These are phyloP conservation scores for Chauna torquata DNA, from an alignment of 2,113 vertebrate species.

Conservation along the genomic window DNA sequence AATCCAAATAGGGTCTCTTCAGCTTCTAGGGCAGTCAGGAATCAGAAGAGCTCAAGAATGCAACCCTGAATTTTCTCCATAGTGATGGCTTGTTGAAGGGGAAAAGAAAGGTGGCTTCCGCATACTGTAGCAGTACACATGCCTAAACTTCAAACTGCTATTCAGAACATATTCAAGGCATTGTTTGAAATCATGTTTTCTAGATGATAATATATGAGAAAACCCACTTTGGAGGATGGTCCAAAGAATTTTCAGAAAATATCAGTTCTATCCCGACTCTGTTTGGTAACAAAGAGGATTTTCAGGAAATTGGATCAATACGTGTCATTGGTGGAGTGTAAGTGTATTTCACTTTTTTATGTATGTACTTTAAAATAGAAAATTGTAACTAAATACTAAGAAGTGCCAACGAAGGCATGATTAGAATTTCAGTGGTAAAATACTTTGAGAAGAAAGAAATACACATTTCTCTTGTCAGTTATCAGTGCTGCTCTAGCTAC, in stretches of 20 bases:
- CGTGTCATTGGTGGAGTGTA: conserved; percentile 85
- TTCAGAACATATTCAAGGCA: background rate
- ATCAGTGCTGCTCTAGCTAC: too few species aligned
- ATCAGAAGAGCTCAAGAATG: background rate
- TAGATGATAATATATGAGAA: conserved; percentile 86
- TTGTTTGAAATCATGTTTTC: conserved; percentile 37
- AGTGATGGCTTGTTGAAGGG: background rate
- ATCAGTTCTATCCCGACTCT: conserved; percentile 67
- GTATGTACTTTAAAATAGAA: background rate
- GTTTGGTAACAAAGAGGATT: conserved; percentile 53
- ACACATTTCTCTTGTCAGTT: background rate
- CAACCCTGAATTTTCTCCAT: background rate
- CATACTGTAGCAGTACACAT: background rate
- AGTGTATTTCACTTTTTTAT: conserved; percentile 62
- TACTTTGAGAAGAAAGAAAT: background rate
- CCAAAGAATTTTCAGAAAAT: conserved; percentile 80
- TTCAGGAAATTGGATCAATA: conserved; percentile 77
- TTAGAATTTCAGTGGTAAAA: background rate
- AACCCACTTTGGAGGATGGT: conserved; percentile 75
- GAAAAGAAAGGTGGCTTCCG: background rate
- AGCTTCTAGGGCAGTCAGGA: background rate
- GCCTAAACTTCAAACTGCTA: background rate
- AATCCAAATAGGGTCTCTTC: background rate
- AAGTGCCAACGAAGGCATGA: background rate
- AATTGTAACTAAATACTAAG: background rate